phyloP scores from a whole-genome alignment of 2,113 vertebrate genomes.

The Lates calcarifer region DNA sequence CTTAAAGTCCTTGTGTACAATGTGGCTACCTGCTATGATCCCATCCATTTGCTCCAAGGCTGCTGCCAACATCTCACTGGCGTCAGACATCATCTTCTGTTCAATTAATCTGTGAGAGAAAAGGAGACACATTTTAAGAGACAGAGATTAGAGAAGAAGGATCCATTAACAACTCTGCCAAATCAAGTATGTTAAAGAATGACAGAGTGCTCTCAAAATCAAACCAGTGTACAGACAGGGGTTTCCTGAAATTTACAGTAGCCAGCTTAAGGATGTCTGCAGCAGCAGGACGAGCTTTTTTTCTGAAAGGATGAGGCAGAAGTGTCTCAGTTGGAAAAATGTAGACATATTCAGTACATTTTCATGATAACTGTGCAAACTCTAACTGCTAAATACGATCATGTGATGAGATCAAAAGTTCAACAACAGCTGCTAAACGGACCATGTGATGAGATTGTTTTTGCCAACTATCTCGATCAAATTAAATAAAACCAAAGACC shows the following conservation, averaged over 20 bases:
- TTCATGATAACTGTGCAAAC: neutral
- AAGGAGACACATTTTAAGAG: constrained; percentile 2
- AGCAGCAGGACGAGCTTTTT: neutral
- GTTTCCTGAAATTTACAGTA: neutral
- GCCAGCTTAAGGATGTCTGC: neutral
- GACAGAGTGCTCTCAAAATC: neutral
- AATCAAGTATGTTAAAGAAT: neutral
- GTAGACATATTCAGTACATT: neutral
- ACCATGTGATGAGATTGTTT: neutral
- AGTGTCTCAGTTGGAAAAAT: neutral
- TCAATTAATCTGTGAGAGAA: constrained; percentile 66
- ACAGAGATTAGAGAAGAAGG: neutral
- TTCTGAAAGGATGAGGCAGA: neutral
- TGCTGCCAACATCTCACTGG: constrained; percentile 97
- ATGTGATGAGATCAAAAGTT: neutral
- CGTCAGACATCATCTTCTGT: constrained; percentile 93
- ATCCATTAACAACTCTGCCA: neutral
- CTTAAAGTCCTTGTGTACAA: constrained; percentile 32
- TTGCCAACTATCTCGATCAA: neutral
- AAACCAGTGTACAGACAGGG: neutral
- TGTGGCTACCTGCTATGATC: constrained; percentile 93
- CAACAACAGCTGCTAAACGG: neutral
- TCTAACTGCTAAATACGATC: neutral
- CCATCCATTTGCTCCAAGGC: constrained; percentile 99
- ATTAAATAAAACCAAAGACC: neutral